A percentile compares a stretch with the other conserved stretches of the same genome.
These are phyloP conservation scores for Aspidiotus rigidus DNA, from an alignment of 2,888 invertebrate genomes.

Conservation along the genomic window DNA sequence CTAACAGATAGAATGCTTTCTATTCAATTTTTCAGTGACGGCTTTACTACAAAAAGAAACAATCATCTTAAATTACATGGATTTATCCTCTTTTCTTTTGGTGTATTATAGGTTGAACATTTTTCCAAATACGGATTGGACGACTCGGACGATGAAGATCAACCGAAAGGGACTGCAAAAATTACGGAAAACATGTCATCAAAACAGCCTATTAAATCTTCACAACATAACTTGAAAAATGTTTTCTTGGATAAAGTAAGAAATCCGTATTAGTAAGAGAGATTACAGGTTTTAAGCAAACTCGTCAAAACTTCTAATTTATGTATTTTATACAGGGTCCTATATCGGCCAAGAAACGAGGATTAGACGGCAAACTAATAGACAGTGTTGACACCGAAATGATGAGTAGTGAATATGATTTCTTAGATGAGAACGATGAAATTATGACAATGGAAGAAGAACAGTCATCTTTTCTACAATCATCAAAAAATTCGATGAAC, in stretches of 20 bases:
- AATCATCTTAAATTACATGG: no score
- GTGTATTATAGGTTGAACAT: constrained; percentile 63
- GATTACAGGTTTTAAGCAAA: no score
- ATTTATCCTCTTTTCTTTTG: constrained; percentile 11
- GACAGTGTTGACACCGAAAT: not conserved
- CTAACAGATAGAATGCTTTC: no score
- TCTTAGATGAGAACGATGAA: constrained; percentile 30
- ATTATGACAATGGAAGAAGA: constrained; percentile 21
- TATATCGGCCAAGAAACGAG: constrained; percentile 13
- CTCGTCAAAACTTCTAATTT: no score
- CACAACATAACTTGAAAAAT: constrained; percentile 11
- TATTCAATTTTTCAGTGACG: no score
- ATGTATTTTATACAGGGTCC: not conserved
- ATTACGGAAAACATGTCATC: constrained; percentile 31
- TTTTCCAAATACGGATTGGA: constrained; percentile 87
- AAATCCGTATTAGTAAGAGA: no score
- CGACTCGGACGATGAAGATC: constrained; percentile 76
- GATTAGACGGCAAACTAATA: constrained; percentile 24
- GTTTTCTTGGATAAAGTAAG: constrained; percentile 15
- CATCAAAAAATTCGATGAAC: not conserved
- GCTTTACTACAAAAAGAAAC: no score
- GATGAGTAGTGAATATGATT: constrained; percentile 31
- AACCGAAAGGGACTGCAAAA: constrained; percentile 41
- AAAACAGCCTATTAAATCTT: constrained; percentile 15
- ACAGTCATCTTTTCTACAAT: not conserved